phyloP scores from a whole-genome alignment of 2,113 vertebrate genomes.

The Herpetotheres cachinnans region DNA sequence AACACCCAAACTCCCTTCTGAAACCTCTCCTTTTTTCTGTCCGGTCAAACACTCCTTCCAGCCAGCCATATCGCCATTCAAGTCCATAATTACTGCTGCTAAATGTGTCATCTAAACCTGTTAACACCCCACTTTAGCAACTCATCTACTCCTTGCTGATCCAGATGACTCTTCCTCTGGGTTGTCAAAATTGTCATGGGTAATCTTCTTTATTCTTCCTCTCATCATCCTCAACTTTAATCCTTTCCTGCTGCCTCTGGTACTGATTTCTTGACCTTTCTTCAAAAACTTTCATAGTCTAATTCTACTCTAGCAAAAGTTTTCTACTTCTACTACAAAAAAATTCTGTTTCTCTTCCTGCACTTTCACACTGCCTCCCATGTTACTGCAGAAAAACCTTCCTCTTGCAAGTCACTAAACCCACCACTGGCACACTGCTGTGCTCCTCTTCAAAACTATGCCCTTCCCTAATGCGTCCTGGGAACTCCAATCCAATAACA shows the following conservation, averaged over 20 bases:
- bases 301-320: background rate
- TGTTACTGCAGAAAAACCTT: background rate
- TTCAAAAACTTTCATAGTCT: background rate
- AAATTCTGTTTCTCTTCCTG: no score
- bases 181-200: background rate
- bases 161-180: background rate
- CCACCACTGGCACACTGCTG: background rate
- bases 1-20: background rate
- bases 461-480: accelerated
- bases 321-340: no score
- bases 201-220: background rate
- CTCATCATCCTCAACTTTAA: background rate
- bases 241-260: background rate
- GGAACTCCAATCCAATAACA: background rate
- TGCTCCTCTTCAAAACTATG: background rate
- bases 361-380: background rate
- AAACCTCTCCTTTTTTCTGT: background rate
- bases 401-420: background rate
- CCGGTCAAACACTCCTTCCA: background rate
- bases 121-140: background rate
- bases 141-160: background rate
- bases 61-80: background rate
- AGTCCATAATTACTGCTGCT: background rate
- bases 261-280: background rate
- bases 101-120: background rate